Percentiles rank a stretch among this genome's conserved stretches.
Evolutionary conservation across 2,113 vertebrate genomes (phyloP).

Genomic region (Anolis carolinensis): DNA sequence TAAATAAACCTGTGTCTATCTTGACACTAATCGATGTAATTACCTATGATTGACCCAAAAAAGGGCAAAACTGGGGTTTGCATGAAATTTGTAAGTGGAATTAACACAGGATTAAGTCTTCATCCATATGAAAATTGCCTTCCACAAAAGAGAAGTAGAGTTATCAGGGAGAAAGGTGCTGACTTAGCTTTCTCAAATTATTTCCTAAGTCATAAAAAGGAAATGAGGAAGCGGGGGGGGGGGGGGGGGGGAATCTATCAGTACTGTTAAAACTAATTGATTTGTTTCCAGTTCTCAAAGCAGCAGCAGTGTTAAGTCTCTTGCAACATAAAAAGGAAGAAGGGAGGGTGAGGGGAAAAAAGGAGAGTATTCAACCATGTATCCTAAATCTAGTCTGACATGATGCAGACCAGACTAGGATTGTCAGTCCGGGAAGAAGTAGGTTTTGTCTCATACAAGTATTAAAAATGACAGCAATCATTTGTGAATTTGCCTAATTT

Average conservation of each 20-base stretch:
- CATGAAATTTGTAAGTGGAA: background rate
- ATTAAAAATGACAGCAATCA: background rate
- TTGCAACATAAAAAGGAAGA: too few species aligned
- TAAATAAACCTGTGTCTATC: background rate
- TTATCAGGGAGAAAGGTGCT: background rate
- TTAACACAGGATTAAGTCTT: background rate
- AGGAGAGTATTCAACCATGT: background rate
- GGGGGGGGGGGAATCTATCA: too few species aligned
- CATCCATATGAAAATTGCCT: background rate
- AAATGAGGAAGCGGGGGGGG: too few species aligned
- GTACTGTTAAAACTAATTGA: too few species aligned
- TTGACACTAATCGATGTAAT: background rate
- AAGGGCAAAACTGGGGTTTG: background rate
- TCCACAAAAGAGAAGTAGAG: background rate
- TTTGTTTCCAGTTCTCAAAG: too few species aligned
- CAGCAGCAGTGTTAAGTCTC: too few species aligned
- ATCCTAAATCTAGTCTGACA: background rate
- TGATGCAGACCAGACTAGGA: background rate
- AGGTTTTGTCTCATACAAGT: background rate
- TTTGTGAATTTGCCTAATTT: background rate
- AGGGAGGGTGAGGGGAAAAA: too few species aligned
- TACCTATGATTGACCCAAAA: background rate
- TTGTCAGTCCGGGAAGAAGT: background rate
- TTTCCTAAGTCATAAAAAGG: too few species aligned
- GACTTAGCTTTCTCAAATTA: background rate